These are phyloP conservation scores for Pyrocoelia pectoralis DNA, from an alignment of 2,888 invertebrate genomes.

Conservation along the genomic window DNA sequence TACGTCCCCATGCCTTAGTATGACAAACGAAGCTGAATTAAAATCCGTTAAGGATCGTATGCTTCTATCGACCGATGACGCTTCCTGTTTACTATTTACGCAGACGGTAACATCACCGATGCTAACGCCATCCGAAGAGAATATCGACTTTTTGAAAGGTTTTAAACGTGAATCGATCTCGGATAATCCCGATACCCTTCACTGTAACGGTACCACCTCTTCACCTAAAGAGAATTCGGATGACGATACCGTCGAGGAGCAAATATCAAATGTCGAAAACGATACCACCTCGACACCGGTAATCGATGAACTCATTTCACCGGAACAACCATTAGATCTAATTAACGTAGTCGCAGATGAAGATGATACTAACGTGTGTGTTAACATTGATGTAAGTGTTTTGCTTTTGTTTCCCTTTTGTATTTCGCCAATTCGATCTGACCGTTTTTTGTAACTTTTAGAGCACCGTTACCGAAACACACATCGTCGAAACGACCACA, in stretches of 20 bases:
- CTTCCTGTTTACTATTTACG: constrained; percentile 57
- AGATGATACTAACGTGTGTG: constrained; percentile 28
- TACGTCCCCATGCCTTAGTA: constrained; percentile 29
- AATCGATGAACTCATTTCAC: constrained; percentile 5
- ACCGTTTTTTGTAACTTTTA: constrained; percentile 44
- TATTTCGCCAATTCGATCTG: no score
- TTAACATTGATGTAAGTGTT: constrained; percentile 27
- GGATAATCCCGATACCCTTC: constrained; percentile 32
- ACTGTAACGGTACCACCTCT: constrained; percentile 28
- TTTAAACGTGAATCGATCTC: constrained; percentile 50
- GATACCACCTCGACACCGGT: no score
- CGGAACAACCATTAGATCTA: no score
- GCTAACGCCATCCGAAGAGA: constrained; percentile 60
- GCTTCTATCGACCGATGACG: constrained; percentile 56
- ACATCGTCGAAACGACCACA: constrained; percentile 55
- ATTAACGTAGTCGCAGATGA: no score
- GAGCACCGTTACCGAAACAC: constrained; percentile 55
- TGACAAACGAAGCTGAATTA: constrained; percentile 38
- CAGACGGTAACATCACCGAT: constrained; percentile 60
- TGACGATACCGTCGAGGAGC: no score
- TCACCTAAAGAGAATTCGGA: no score
- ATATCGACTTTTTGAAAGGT: constrained; percentile 59
- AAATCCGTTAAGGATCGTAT: constrained; percentile 56
- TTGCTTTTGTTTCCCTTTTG: no score
- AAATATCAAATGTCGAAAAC: constrained; percentile 36